Evolutionary conservation across 1,140 invertebrate species (phyloP).

Genomic region (Melanaphis sacchari): DNA sequence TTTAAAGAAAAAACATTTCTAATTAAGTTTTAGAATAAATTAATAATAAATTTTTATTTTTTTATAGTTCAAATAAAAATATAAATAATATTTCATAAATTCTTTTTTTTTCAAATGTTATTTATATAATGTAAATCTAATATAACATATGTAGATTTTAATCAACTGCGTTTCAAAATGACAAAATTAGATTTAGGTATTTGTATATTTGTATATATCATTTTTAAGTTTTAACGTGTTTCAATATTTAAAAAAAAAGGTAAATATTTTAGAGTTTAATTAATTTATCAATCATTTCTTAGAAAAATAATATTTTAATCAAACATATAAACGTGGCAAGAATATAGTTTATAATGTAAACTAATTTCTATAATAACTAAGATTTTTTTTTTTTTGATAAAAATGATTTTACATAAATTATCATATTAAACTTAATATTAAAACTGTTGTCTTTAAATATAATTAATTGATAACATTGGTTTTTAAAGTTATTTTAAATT

Average conservation of each 20-base stretch:
- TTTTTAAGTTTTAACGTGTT: background rate
- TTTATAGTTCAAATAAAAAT: no score
- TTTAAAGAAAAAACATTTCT: no score
- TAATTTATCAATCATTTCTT: background rate
- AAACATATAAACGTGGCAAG: background rate
- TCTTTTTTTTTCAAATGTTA: no score
- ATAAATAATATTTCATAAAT: no score
- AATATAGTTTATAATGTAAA: background rate
- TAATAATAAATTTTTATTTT: no score
- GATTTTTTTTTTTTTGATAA: background rate
- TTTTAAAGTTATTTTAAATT: background rate
- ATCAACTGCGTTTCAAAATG: no score
- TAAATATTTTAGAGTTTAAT: background rate
- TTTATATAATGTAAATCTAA: no score
- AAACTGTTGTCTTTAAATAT: background rate
- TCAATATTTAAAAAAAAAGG: background rate
- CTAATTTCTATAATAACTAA: conserved; percentile 27
- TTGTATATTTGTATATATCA: background rate
- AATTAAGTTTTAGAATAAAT: no score
- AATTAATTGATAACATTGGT: background rate
- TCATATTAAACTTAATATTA: conserved; percentile 24
- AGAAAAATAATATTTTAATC: background rate
- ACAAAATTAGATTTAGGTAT: no score
- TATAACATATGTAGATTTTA: no score
- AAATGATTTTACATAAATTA: conserved; percentile 33